Percentiles rank a stretch among this genome's conserved stretches.
phyloP scores from a whole-genome alignment of 2,888 invertebrate species.

The Leptodirus hochenwartii region DNA sequence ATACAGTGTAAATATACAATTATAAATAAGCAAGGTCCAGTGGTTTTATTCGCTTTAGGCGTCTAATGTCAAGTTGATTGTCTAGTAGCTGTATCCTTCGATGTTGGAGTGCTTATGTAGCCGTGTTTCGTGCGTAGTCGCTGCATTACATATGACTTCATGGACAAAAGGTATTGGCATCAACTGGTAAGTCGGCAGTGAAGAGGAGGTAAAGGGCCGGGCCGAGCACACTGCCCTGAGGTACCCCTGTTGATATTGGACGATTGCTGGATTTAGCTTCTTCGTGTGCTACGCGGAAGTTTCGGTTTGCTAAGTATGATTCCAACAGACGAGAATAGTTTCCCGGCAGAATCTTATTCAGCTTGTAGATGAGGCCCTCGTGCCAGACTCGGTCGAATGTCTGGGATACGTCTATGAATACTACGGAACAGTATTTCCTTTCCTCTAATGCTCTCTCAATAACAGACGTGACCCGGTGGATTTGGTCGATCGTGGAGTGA shows the following conservation, averaged over 20 bases:
- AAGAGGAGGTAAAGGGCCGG: slow-evolving; percentile 10
- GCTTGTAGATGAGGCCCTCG: slow-evolving; percentile 9
- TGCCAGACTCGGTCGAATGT: slow-evolving; percentile 12
- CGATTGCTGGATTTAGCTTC: slow-evolving; percentile 6
- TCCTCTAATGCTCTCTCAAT: too few species aligned
- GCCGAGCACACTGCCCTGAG: slow-evolving; percentile 10
- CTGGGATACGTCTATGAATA: slow-evolving; percentile 10
- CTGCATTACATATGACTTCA: not conserved
- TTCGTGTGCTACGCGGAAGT: too few species aligned
- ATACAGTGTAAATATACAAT: too few species aligned
- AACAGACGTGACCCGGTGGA: too few species aligned
- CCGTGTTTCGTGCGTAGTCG: slow-evolving; percentile 1
- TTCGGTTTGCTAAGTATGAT: not conserved
- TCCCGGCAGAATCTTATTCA: slow-evolving; percentile 5
- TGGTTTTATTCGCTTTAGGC: slow-evolving; percentile 1
- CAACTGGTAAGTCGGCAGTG: slow-evolving; percentile 11
- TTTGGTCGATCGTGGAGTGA: too few species aligned
- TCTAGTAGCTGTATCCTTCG: slow-evolving; percentile 4
- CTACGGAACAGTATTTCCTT: slow-evolving; percentile 7
- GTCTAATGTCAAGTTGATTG: not conserved
- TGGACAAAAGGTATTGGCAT: slow-evolving; percentile 4
- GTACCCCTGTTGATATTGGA: slow-evolving; percentile 6
- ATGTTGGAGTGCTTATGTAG: slow-evolving; percentile 1
- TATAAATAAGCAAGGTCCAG: too few species aligned
- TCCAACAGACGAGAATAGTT: not conserved